Evolutionary conservation across 1,140 invertebrate species (phyloP).

Genomic region (Pygmarrhopalites habei): DNA sequence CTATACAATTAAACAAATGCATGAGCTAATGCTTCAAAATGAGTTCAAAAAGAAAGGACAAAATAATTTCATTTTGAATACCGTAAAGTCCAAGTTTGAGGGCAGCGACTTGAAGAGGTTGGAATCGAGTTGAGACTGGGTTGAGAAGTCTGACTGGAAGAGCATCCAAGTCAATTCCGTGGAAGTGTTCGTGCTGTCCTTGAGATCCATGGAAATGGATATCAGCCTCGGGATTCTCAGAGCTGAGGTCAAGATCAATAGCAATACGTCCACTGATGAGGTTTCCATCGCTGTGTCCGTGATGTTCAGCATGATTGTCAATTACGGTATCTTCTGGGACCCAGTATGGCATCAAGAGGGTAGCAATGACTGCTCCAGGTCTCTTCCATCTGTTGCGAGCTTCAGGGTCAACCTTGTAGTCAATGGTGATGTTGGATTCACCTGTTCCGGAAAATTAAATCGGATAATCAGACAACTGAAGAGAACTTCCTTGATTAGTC

Average conservation of each 20-base stretch:
- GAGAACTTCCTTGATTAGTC: no score
- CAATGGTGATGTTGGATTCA: conserved; percentile 38
- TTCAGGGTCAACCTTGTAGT: conserved; percentile 37
- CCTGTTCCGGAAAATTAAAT: no score
- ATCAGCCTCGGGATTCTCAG: conserved; percentile 30
- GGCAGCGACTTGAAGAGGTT: conserved; percentile 17
- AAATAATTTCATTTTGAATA: no score
- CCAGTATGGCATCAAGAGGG: conserved; percentile 36
- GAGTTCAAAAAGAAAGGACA: neutral
- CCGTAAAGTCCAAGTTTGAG: conserved; percentile 32
- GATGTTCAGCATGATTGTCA: conserved; percentile 16
- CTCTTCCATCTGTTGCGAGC: conserved; percentile 37
- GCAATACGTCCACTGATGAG: conserved; percentile 31
- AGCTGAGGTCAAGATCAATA: conserved; percentile 24
- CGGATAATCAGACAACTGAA: no score
- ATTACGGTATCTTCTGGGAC: conserved; percentile 22
- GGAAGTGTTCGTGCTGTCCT: conserved; percentile 37
- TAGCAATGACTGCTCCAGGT: conserved; percentile 30
- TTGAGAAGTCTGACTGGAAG: conserved; percentile 30
- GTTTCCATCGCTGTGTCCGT: conserved; percentile 19
- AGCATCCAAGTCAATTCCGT: conserved; percentile 35
- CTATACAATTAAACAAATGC: neutral
- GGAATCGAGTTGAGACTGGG: conserved; percentile 36
- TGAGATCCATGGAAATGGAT: conserved; percentile 34
- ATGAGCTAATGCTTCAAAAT: neutral